Evolutionary conservation across 1,140 invertebrate genomes (phyloP), one percentile per base, ranked within the genome.

Genomic region (Drosophila bocqueti): DNA sequence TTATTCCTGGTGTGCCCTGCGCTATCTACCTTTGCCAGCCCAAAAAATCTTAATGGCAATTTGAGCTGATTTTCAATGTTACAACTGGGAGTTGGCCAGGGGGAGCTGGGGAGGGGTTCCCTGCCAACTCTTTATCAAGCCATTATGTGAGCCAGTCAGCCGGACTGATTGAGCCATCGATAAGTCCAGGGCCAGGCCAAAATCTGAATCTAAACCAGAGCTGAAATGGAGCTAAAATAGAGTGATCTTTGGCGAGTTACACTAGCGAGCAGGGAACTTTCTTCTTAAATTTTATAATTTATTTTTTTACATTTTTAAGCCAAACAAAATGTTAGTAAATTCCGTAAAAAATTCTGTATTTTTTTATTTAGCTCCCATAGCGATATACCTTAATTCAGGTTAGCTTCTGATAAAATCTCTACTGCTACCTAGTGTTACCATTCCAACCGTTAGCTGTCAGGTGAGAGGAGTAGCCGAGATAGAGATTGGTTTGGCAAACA

Each of bases 51-150:
- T 81, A 89, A 90, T 89, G 84, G 84, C 85, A 89, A 81, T 90
- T 89, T 75, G 85, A 89, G 84, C 81, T 89, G 84, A 89, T 89
- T 89, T 87, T 89, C 84, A 92, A 92, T 93, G 92, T 93, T 87
- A 87, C 92, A 81, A 78, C 76, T 83, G 92, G 92, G 92, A 92
- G 81, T 93, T 92, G 71, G 36, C 26, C 57, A 34, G 10, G 24
- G 49, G 50, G 11, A 15, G 52, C 2, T 18, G 36, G 9, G 4
- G 5, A 1, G 36, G 21, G 21, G 0, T 10, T 6, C 29, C 50
- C 50, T 64, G 80, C 62, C 75, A 79, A 73, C 78, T 85, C 82
- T 85, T 90, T 90, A 90, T 90, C 86, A 79, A 90, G 86, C 86
- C 86, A 91, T 90, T 90, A 90, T 79, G 72, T 67, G 58, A 76